Conservation (phyloP, 2,797 vertebrate species). For the Micropoecilia bifurca region DNA sequence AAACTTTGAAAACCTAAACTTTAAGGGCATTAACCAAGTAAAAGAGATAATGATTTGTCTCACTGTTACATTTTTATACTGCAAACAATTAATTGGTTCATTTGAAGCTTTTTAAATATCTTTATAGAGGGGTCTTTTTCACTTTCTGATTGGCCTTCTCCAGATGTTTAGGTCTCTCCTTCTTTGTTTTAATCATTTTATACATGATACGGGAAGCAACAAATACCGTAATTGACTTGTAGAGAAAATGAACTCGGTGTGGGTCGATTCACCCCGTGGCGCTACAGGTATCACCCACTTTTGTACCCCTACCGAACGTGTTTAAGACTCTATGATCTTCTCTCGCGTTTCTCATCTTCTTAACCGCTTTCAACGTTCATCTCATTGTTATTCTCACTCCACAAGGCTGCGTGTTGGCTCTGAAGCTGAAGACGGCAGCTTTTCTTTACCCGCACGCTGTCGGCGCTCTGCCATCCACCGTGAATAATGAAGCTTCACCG, state of each 20-base stretch:
- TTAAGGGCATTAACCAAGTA: not conserved
- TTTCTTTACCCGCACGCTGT: constrained; percentile 41
- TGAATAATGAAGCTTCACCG: constrained; percentile 40
- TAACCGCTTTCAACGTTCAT: constrained; percentile 29
- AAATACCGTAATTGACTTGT: not conserved
- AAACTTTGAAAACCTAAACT: not conserved
- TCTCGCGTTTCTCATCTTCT: constrained; percentile 4
- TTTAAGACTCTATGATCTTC: constrained; percentile 20
- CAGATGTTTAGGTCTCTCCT: not conserved
- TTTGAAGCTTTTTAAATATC: not conserved
- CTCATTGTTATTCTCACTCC: constrained; percentile 16
- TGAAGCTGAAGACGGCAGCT: constrained; percentile 30
- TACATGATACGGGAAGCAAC: not conserved
- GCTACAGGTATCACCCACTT: constrained; percentile 27
- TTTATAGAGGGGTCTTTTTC: not conserved
- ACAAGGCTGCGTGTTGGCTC: constrained; percentile 20
- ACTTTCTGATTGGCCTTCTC: not conserved
- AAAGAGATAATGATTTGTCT: not conserved
- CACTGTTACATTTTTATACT: not conserved
- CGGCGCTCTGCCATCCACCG: constrained; percentile 42
- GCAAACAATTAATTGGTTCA: not conserved
- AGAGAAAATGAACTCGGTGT: constrained; percentile 15
- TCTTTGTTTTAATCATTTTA: not conserved
- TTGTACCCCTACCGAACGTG: constrained; percentile 17
- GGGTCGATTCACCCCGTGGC: constrained; percentile 28